phyloP scores from a whole-genome alignment of 2,797 vertebrate genomes.

The Esox masquinongy region DNA sequence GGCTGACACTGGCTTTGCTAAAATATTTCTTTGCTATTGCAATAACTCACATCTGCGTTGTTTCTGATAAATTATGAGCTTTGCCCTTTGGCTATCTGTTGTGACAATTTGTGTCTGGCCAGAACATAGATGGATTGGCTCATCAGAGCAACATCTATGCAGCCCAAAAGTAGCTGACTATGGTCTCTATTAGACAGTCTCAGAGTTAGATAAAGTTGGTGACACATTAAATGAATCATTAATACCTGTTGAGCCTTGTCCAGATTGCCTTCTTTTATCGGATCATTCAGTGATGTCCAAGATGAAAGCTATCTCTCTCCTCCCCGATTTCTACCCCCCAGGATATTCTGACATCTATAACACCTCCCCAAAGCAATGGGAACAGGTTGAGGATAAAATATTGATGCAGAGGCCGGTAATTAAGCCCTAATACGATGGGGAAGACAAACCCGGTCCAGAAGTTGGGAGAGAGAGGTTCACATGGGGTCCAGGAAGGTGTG shows the following conservation, averaged over 20 bases:
- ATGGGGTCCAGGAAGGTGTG: conserved; percentile 35
- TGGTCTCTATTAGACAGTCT: neutral
- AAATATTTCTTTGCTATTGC: conserved; percentile 8
- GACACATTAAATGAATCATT: conserved; percentile 14
- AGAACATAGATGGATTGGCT: neutral
- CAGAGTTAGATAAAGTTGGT: neutral
- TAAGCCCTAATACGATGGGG: conserved; percentile 55
- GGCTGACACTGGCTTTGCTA: neutral
- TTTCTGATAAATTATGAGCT: neutral
- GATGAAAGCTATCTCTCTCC: conserved; percentile 44
- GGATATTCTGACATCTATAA: conserved; percentile 33
- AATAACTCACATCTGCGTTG: neutral
- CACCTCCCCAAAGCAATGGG: conserved; percentile 36
- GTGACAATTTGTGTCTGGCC: neutral
- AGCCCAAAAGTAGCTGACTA: neutral
- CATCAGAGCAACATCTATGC: neutral
- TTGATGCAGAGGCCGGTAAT: conserved; percentile 55
- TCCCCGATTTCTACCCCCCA: conserved; percentile 21
- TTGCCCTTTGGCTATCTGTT: neutral
- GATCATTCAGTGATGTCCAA: conserved; percentile 12
- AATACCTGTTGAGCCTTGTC: neutral
- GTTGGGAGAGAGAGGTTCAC: conserved; percentile 41
- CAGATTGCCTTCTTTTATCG: conserved; percentile 25
- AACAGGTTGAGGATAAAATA: conserved; percentile 45
- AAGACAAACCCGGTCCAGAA: conserved; percentile 49